phyloP scores from a whole-genome alignment of 92 coral and sea anemone species.

The Plumapathes pennacea region DNA sequence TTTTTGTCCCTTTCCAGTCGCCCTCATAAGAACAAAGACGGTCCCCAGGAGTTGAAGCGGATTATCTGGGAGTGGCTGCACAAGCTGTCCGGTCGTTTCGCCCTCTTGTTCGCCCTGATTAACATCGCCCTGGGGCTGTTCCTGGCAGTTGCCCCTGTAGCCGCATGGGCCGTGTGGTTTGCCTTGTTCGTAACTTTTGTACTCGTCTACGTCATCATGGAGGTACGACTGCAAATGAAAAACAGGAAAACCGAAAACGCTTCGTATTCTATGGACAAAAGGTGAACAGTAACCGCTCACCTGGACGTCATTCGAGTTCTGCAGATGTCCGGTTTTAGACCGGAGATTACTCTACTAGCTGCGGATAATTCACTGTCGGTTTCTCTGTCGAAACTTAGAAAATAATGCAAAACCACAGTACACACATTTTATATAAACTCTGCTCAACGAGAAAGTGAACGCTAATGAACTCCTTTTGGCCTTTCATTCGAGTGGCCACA shows the following conservation, averaged over 20 bases:
- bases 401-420: too few species aligned
- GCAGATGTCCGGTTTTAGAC: too few species aligned
- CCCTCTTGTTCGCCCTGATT: constrained; percentile 85
- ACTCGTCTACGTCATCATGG: constrained; percentile 65
- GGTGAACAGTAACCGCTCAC: too few species aligned
- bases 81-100: constrained; percentile 77
- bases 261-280: constrained; percentile 14
- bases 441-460: too few species aligned
- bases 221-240: constrained; percentile 32
- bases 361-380: too few species aligned
- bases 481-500: too few species aligned
- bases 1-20: constrained; percentile 53
- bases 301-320: too few species aligned
- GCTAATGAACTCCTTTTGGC: too few species aligned
- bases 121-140: constrained; percentile 86
- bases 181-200: constrained; percentile 61
- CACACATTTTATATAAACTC: too few species aligned
- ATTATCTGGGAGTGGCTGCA: constrained; percentile 86
- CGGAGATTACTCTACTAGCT: too few species aligned
- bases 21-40: constrained; percentile 79
- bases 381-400: too few species aligned
- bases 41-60: constrained; percentile 60
- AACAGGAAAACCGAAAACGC: constrained; percentile 8
- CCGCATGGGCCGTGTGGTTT: constrained; percentile 90
- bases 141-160: constrained; percentile 86